Evolutionary conservation across 1,140 invertebrate genomes (phyloP).

Genomic region (Eupeodes corollae): DNA sequence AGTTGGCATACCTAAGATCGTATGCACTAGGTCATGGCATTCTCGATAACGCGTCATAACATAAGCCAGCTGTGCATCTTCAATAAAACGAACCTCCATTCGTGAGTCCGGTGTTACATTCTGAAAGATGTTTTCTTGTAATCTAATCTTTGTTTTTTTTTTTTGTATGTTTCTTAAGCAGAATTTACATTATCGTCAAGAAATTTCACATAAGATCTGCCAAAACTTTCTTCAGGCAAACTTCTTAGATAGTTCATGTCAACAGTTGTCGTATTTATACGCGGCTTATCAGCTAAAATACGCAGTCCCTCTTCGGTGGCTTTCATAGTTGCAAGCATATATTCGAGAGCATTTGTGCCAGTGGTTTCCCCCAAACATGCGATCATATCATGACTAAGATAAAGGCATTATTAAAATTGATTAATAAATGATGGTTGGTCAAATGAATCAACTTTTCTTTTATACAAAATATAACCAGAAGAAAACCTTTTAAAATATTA

Average conservation of each 20-base stretch:
- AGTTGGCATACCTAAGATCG: constrained; percentile 83
- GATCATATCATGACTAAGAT: constrained; percentile 80
- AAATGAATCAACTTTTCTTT: neutral
- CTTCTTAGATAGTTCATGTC: constrained; percentile 58
- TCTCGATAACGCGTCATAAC: constrained; percentile 95
- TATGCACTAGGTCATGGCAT: constrained; percentile 90
- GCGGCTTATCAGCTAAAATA: constrained; percentile 67
- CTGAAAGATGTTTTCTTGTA: constrained; percentile 36
- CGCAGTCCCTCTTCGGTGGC: constrained; percentile 52
- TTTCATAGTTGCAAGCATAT: constrained; percentile 51
- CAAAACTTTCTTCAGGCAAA: constrained; percentile 71
- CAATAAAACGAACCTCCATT: constrained; percentile 77
- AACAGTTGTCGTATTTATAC: constrained; percentile 75
- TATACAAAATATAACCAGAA: neutral
- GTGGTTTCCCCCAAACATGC: constrained; percentile 86
- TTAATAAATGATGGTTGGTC: neutral
- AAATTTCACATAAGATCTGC: constrained; percentile 74
- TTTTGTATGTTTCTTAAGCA: neutral
- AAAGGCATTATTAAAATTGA: no score
- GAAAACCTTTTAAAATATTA: no score
- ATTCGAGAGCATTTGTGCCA: constrained; percentile 55
- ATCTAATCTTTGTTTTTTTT: neutral
- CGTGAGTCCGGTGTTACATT: constrained; percentile 89
- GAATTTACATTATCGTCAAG: constrained; percentile 59
- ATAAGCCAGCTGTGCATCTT: constrained; percentile 84